Evolutionary conservation across 2,113 vertebrate species (phyloP).

Genomic region (Gymnobelideus leadbeateri): DNA sequence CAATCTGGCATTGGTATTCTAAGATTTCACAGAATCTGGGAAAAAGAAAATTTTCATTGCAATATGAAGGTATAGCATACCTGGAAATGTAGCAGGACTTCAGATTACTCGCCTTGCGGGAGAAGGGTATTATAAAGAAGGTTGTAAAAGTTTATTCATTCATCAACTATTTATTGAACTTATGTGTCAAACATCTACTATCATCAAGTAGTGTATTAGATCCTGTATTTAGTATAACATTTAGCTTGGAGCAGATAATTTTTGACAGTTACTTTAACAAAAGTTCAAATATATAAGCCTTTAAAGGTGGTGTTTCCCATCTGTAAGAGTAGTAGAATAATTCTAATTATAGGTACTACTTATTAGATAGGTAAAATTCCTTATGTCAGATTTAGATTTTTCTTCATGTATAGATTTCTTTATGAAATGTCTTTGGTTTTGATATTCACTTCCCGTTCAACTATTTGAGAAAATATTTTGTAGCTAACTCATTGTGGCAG

Average conservation of each 20-base stretch:
- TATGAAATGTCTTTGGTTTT: not conserved
- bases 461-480: not conserved
- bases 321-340: not conserved
- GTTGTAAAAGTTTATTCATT: not conserved
- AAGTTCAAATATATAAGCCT: not conserved
- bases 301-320: not conserved
- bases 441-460: not conserved
- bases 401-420: not conserved
- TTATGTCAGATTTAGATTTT: not conserved
- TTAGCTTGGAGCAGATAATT: not conserved
- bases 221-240: not conserved
- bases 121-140: not conserved
- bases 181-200: not conserved
- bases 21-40: not conserved
- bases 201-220: not conserved
- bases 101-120: not conserved
- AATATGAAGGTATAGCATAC: not conserved
- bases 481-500: not conserved
- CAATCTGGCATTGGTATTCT: not conserved
- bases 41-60: not conserved
- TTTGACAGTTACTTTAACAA: not conserved
- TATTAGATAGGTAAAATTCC: not conserved
- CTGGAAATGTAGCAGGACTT: not conserved
- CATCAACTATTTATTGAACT: not conserved
- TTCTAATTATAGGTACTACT: not conserved